Conservation (phyloP, 2,113 vertebrate genomes). For the Marmota flaviventris region DNA sequence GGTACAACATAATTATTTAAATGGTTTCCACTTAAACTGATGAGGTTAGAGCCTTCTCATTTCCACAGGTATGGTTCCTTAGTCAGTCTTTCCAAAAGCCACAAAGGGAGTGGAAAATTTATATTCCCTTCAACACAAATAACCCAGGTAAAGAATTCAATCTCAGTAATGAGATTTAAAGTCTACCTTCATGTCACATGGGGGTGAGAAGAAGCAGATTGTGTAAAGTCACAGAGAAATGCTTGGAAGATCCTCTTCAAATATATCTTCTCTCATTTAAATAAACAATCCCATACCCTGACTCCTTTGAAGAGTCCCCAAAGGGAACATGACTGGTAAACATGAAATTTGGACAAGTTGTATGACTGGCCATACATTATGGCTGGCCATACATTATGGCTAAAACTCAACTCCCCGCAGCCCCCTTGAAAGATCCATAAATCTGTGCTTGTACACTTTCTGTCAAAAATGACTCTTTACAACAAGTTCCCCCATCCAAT, state of each 20-base stretch:
- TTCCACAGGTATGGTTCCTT: conserved; percentile 46
- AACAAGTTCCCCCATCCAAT: neutral
- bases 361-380: neutral
- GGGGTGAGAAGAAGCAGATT: neutral
- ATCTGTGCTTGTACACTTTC: neutral
- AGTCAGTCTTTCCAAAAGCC: conserved; percentile 2
- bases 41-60: conserved; percentile 70
- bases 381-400: neutral
- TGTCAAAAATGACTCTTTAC: neutral
- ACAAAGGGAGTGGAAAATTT: conserved; percentile 30
- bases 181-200: neutral
- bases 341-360: neutral
- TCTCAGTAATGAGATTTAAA: conserved; percentile 67
- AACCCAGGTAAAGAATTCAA: conserved; percentile 51
- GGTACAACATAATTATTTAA: conserved; percentile 73
- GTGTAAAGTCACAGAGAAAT: conserved; percentile 35
- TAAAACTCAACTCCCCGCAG: neutral
- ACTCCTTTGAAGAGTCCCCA: neutral
- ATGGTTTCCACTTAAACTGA: conserved; percentile 75
- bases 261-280: conserved; percentile 14
- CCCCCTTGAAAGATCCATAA: neutral
- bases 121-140: conserved; percentile 40
- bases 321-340: neutral
- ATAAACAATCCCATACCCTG: neutral
- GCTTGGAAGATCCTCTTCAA: neutral